phyloP scores from a whole-genome alignment of 2,797 vertebrate species.

The Sebastiscus tertius region DNA sequence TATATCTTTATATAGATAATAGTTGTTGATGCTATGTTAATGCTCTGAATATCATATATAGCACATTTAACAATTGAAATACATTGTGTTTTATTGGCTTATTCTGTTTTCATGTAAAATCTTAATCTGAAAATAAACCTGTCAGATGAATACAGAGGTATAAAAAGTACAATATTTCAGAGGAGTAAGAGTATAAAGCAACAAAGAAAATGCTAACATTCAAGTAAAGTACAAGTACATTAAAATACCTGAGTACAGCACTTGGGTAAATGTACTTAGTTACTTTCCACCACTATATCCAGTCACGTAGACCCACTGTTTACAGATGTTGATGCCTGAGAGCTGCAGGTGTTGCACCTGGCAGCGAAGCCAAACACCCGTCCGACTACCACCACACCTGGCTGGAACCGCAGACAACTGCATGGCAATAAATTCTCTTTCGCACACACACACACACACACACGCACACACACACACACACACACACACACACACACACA shows the following conservation, averaged over 20 bases:
- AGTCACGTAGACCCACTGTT: conserved; percentile 3
- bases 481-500: conserved; percentile 14
- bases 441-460: conserved; percentile 5
- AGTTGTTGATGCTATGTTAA: no score
- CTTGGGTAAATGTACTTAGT: background rate
- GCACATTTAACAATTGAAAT: background rate
- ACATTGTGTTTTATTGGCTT: background rate
- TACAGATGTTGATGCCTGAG: conserved; percentile 45
- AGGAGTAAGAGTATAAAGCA: background rate
- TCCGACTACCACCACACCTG: conserved; percentile 69
- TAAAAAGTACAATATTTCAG: no score
- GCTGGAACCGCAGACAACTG: conserved; percentile 66
- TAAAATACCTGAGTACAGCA: background rate
- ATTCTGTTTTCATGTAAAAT: background rate
- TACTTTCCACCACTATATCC: background rate
- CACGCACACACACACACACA: conserved; percentile 29
- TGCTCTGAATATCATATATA: background rate
- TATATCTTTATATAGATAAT: no score
- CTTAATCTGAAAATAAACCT: background rate
- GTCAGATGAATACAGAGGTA: background rate
- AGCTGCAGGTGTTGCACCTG: conserved; percentile 66
- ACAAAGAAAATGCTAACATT: background rate
- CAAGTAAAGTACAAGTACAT: background rate
- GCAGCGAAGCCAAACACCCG: conserved; percentile 32
- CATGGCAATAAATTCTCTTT: conserved; percentile 42